These are phyloP conservation scores for Scaptomyza pallida DNA, from an alignment of 1,140 invertebrate species.

Conservation along the genomic window DNA sequence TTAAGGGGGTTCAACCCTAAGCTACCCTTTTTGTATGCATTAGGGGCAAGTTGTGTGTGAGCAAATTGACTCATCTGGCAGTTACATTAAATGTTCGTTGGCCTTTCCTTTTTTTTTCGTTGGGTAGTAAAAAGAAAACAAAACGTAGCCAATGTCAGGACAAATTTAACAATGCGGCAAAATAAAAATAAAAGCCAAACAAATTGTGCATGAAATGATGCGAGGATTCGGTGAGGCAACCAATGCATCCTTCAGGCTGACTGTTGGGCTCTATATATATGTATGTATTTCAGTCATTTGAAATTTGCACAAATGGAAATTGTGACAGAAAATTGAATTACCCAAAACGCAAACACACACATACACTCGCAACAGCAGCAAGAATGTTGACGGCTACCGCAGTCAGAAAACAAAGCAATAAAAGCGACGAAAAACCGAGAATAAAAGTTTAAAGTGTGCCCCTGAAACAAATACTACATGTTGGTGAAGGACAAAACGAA, in stretches of 20 bases:
- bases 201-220: constrained; percentile 79
- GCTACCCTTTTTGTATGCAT: constrained; percentile 29
- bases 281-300: constrained; percentile 49
- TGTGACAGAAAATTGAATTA: constrained; percentile 80
- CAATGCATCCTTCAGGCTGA: constrained; percentile 9
- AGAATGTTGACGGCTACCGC: constrained; percentile 49
- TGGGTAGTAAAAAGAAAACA: constrained; percentile 14
- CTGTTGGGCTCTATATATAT: background rate
- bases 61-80: constrained; percentile 59
- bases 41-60: background rate
- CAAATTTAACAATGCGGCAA: constrained; percentile 73
- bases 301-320: constrained; percentile 78
- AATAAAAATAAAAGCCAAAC: constrained; percentile 79
- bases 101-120: too few species aligned
- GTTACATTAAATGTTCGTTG: constrained; percentile 61
- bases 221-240: constrained; percentile 11
- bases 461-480: constrained; percentile 56
- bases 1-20: background rate
- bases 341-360: constrained; percentile 48
- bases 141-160: constrained; percentile 35
- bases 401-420: constrained; percentile 81
- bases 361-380: constrained; percentile 41
- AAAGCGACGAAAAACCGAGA: constrained; percentile 47
- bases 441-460: constrained; percentile 69
- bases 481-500: constrained; percentile 41